These are phyloP conservation scores for Delichon dasypus DNA, from an alignment of 2,797 vertebrate genomes.

Conservation along the genomic window DNA sequence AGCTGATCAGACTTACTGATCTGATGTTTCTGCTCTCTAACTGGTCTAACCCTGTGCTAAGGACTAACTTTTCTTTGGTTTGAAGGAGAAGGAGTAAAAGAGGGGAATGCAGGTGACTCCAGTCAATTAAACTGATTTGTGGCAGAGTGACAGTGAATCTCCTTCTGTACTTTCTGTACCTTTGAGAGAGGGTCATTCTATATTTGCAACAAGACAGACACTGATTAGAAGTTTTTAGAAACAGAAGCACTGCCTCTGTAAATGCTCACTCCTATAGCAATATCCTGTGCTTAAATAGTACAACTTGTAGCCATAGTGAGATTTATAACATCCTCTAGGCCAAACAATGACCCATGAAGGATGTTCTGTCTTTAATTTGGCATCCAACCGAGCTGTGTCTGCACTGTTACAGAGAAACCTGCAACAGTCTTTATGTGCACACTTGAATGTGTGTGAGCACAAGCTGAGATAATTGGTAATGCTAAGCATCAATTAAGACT, in stretches of 20 bases:
- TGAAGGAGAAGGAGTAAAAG: neutral
- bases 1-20: neutral
- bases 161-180: conserved; percentile 18
- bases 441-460: neutral
- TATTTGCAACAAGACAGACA: conserved; percentile 20
- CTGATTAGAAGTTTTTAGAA: conserved; percentile 47
- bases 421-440: neutral
- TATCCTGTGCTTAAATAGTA: conserved; percentile 57
- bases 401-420: conserved; percentile 9
- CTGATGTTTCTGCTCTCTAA: neutral
- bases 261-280: conserved; percentile 50
- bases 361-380: conserved; percentile 53
- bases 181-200: neutral
- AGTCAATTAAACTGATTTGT: conserved; percentile 36
- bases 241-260: conserved; percentile 34
- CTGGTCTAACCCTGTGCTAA: neutral
- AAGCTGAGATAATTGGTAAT: neutral
- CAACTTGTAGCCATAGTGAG: conserved; percentile 34
- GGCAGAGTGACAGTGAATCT: neutral
- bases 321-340: conserved; percentile 57
- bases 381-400: conserved; percentile 12
- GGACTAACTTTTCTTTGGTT: neutral
- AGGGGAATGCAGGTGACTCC: neutral
- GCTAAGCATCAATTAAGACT: neutral
- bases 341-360: conserved; percentile 61